Evolutionary conservation across 2,888 invertebrate species (phyloP).

Genomic region (Thyatira batis): DNA sequence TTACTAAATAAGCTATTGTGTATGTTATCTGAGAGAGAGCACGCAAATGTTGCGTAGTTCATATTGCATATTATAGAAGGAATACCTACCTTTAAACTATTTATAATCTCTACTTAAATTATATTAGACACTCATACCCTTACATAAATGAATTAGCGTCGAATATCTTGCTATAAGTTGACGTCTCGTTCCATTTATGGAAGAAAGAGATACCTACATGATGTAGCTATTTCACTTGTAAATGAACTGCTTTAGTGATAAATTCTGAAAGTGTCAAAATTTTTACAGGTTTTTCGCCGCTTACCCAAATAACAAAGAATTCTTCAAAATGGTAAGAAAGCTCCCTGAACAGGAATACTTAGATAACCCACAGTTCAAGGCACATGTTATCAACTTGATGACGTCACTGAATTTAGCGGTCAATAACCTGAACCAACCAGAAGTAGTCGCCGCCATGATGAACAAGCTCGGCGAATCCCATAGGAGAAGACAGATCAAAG

Average conservation of each 20-base stretch:
- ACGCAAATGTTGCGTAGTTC: background rate
- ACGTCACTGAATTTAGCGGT: conserved; percentile 65
- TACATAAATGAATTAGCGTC: too few relatives aligned
- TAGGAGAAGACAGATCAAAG: conserved; percentile 55
- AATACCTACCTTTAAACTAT: too few relatives aligned
- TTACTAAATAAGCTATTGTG: background rate
- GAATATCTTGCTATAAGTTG: too few relatives aligned
- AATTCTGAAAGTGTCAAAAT: conserved; percentile 1
- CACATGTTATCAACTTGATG: conserved; percentile 76
- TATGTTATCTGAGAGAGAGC: background rate
- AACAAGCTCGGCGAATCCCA: conserved; percentile 72
- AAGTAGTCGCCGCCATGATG: conserved; percentile 72
- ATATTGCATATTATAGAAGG: too few relatives aligned
- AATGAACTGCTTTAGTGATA: background rate
- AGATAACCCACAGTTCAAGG: conserved; percentile 70
- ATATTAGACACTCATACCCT: too few relatives aligned
- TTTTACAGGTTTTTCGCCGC: conserved; percentile 59
- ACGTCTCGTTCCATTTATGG: too few relatives aligned
- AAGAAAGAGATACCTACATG: too few relatives aligned
- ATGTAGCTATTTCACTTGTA: background rate
- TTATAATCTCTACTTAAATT: too few relatives aligned
- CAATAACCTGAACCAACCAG: conserved; percentile 66
- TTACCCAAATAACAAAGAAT: conserved; percentile 66
- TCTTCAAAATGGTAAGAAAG: conserved; percentile 68
- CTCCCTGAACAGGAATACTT: conserved; percentile 60